Percentiles rank a stretch among this genome's conserved stretches.
These are phyloP conservation scores for Thera britannica DNA, from an alignment of 2,888 invertebrate species.

Conservation along the genomic window DNA sequence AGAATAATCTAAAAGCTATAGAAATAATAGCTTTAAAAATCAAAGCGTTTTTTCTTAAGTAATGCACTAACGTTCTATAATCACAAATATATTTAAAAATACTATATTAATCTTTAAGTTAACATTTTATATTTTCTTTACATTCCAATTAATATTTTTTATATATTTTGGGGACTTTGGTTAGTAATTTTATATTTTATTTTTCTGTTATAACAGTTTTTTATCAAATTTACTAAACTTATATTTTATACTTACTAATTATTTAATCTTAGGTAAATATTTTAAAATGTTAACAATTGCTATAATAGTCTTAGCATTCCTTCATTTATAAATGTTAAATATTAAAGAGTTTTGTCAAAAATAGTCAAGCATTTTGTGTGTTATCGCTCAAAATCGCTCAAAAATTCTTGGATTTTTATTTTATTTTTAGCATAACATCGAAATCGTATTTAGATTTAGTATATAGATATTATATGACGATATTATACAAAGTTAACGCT, in stretches of 20 bases:
- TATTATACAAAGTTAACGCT: conserved; percentile 45
- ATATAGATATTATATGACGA: conserved; percentile 45
- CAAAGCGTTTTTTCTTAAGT: background rate
- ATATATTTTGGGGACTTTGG: conserved; percentile 24
- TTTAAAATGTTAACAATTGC: conserved; percentile 44
- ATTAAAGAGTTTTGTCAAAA: conserved; percentile 38
- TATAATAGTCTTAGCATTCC: conserved; percentile 30
- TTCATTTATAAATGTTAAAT: conserved; percentile 21
- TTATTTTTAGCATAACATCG: conserved; percentile 44
- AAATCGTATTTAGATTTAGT: conserved; percentile 42
- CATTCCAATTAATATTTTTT: conserved; percentile 36
- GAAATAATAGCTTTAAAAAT: background rate
- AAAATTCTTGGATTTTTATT: conserved; percentile 27
- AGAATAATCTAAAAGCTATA: background rate
- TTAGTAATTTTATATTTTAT: conserved; percentile 20
- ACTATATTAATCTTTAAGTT: conserved; percentile 13
- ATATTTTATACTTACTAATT: conserved; percentile 13
- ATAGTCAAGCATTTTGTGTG: conserved; percentile 36
- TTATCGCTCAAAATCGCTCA: conserved; percentile 54
- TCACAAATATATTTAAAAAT: conserved; percentile 15
- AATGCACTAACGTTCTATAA: background rate
- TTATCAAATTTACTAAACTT: conserved; percentile 21
- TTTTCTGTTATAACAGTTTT: conserved; percentile 11
- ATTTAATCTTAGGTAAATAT: conserved; percentile 14
- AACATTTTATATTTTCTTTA: conserved; percentile 28